Percentiles rank a stretch among this genome's conserved stretches.
These are phyloP conservation scores for Phodopus roborovskii DNA, from an alignment of 2,113 vertebrate genomes.

Conservation along the genomic window DNA sequence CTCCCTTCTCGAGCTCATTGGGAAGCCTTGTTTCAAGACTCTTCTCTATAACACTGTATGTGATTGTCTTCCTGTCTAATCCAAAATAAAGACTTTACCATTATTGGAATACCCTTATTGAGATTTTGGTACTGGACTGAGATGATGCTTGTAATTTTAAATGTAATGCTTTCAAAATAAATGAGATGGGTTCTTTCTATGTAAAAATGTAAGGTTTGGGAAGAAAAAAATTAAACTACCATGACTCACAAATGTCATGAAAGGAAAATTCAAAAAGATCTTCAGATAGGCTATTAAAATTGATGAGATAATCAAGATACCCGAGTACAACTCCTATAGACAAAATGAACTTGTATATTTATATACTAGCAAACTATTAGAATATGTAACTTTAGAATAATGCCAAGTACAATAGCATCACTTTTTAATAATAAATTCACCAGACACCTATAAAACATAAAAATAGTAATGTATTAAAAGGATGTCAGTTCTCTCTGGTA, in stretches of 20 bases:
- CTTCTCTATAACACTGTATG: too few relatives aligned
- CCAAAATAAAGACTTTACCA: too few relatives aligned
- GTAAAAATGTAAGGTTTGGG: neutral
- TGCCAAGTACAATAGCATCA: neutral
- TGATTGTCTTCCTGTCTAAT: too few relatives aligned
- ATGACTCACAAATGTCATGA: neutral
- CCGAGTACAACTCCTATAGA: neutral
- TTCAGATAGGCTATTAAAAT: conserved; percentile 44
- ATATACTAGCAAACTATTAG: conserved; percentile 9
- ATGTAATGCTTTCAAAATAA: neutral
- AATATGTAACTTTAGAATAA: conserved; percentile 49
- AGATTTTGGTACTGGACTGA: neutral
- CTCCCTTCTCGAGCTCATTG: too few relatives aligned
- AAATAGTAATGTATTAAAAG: neutral
- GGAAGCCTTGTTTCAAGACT: too few relatives aligned
- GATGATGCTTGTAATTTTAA: neutral
- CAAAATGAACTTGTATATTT: conserved; percentile 45
- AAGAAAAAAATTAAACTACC: conserved; percentile 27
- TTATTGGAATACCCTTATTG: neutral
- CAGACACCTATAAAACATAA: neutral
- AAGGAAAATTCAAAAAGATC: conserved; percentile 40
- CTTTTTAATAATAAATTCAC: conserved; percentile 7
- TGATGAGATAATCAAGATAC: conserved; percentile 41
- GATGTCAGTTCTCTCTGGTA: neutral
- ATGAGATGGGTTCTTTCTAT: neutral